Evolutionary conservation across 1,140 invertebrate genomes (phyloP), one percentile per base, ranked within the genome.

Genomic region (Macrotrachela quadricornifera): DNA sequence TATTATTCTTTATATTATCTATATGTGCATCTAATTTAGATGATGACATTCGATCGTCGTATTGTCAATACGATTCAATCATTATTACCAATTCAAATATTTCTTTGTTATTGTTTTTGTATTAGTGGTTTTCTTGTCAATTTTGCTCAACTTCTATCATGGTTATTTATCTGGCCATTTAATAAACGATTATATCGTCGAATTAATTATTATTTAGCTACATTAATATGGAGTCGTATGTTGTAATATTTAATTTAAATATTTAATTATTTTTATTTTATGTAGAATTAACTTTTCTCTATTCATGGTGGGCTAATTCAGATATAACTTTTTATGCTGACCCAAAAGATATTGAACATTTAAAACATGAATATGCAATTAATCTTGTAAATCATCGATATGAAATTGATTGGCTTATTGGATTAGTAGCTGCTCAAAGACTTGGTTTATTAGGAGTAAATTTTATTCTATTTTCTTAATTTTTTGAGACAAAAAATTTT

Each of bases 381-480:
- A 75, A 86, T 37, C 71, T 94, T 37, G 87, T 94, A 82, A 94
- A 95, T 69, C 88, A 95, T 64, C 79, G 78, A 48, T 94, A 86
- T 70, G 88, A 95, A 73, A 79, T 90, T 51, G 90, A 95, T 66
- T 95, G 88, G 69, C 57, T 69, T 4, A 62, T 68, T 60, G 62
- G 64, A 8, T 70, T 64, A 65, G 60, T 68, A 17, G 48, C 69
- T 14, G 57, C 62, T 21, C 67, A 70, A 51, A 54, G 65, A 49
- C 54, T 59, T 15, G 37, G 37, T 37, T 17, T 53, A 13, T n/a
- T 53, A 10, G 51, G 51, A 12, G 50, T 52, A 17, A n/a, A 17
- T 15, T n/a, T 30, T n/a, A 48, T 14, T 10, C n/a, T 17, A 21
- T 21, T 17, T 15, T 21, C 10, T 37, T 30, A 3, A 30, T 37